Evolutionary conservation across 1,140 invertebrate species (phyloP), one percentile per base, ranked within the genome.

Genomic region (Cydia strobilella): DNA sequence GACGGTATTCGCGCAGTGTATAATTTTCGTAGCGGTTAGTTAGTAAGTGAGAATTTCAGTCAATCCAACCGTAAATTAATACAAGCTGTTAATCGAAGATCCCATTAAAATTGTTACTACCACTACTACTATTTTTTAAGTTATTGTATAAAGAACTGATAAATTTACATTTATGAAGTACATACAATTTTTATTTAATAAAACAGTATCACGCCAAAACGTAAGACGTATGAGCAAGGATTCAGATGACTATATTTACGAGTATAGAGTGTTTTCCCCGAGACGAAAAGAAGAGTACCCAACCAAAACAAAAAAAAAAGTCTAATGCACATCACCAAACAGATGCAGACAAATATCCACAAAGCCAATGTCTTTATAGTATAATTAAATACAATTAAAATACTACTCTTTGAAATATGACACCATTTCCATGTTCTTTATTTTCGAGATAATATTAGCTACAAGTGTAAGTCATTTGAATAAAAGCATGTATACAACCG

Each of bases 201-300:
- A 69, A 42, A 20, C 74, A 75, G 77, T 71, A 80, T 90, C 87
- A 91, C 89, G 88, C 89, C 88, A 90, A 89, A 84, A 85, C 79
- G 84, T 88, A 91, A 90, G 89, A 91, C 86, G 83, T 84, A 83
- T 90, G 88, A 90, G 89, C 89, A 85, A 79, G 75, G 35, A 79
- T 74, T 73, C 77, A 73, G 62, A 75, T 66, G 9, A 66, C 1
- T 65, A 75, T 59, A 72, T 74, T 23, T 74, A 59, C 63, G 18
- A 62, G 20, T 25, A 18, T 25, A 69, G 25, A 65, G 39, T 35
- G 3, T 39, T 69, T 12, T 18, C 7, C n/a, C 31, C 31, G 65
- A 10, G 15, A 69, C 31, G 65, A 23, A 69, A 39, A 35, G 31
- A 69, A 69, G 23, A 15, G 63, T 31, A 31, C 31, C 54, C 54